Percentiles rank a stretch among this genome's conserved stretches.
Evolutionary conservation across 2,888 invertebrate genomes (phyloP).

Genomic region (Lutraria lutraria): DNA sequence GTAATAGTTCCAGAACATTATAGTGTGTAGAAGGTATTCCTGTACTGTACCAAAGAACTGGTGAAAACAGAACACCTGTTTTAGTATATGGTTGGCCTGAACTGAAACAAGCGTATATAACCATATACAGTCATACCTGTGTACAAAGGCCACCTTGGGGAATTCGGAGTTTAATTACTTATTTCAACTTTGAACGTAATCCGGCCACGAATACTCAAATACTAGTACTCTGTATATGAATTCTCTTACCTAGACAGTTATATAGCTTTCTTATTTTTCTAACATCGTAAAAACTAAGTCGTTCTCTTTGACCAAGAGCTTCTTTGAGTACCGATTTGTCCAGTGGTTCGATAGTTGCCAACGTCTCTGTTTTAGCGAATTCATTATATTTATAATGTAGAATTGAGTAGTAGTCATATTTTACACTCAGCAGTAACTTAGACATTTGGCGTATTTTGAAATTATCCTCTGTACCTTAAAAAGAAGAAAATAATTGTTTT

Average conservation of each 20-base stretch:
- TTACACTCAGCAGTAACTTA: neutral
- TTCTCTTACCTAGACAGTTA: constrained; percentile 72
- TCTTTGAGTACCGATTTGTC: constrained; percentile 30
- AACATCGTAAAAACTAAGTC: constrained; percentile 86
- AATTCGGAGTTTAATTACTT: too few species aligned
- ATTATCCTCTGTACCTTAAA: neutral
- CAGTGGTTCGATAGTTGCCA: constrained; percentile 47
- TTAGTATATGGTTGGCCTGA: too few species aligned
- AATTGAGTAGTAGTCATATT: constrained; percentile 57
- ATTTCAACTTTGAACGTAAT: too few species aligned
- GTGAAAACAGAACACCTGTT: too few species aligned
- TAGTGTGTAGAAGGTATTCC: too few species aligned
- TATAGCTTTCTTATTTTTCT: constrained; percentile 87
- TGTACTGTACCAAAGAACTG: too few species aligned
- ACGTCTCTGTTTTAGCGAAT: constrained; percentile 31
- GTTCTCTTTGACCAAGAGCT: constrained; percentile 88
- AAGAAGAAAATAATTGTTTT: neutral
- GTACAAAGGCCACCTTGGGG: too few species aligned
- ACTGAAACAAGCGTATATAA: too few species aligned
- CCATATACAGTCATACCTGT: too few species aligned
- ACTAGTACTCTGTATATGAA: too few species aligned
- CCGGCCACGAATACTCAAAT: too few species aligned
- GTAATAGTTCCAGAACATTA: too few species aligned
- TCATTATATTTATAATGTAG: constrained; percentile 63
- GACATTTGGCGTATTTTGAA: neutral